Conservation (phyloP, 37 sponge, comb jelly and placozoan species). For the Ephydatia muelleri region DNA sequence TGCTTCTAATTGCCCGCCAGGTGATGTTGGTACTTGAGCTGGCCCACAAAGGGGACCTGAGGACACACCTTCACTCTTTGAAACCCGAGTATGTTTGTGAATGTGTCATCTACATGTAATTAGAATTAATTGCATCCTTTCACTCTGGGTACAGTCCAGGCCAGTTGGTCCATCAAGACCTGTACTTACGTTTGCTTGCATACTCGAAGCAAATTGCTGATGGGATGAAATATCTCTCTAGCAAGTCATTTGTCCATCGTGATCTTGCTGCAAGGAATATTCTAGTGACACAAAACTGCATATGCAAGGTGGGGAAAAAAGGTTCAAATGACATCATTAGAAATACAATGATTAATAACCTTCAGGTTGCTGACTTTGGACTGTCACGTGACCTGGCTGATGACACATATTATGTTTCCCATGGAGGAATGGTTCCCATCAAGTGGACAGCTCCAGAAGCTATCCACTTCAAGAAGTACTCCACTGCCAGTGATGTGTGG, state of each 20-base stretch:
- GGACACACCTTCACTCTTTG: neutral
- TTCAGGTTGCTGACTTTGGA: neutral
- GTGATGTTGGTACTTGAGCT: neutral
- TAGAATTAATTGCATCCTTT: neutral
- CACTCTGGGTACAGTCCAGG: too few relatives aligned
- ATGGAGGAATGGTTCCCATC: neutral
- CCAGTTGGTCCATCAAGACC: neutral
- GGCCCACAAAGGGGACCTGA: neutral
- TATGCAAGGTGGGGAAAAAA: neutral
- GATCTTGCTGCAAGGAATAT: neutral
- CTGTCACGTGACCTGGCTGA: neutral
- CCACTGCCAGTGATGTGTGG: neutral
- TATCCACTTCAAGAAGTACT: neutral
- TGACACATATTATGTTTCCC: neutral
- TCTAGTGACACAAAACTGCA: neutral
- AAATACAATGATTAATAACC: neutral
- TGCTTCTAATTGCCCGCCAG: neutral
- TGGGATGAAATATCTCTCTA: slow-evolving; percentile 32
- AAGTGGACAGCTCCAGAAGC: neutral
- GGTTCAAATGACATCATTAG: too few relatives aligned
- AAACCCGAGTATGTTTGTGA: neutral
- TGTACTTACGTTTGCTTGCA: slow-evolving; percentile 10
- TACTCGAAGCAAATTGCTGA: slow-evolving; percentile 26
- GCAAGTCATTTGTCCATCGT: slow-evolving; percentile 8
- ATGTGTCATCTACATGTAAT: neutral